Base-by-base conservation (phyloP, 2,113 vertebrate species). In the Corythoichthys intestinalis region DNA sequence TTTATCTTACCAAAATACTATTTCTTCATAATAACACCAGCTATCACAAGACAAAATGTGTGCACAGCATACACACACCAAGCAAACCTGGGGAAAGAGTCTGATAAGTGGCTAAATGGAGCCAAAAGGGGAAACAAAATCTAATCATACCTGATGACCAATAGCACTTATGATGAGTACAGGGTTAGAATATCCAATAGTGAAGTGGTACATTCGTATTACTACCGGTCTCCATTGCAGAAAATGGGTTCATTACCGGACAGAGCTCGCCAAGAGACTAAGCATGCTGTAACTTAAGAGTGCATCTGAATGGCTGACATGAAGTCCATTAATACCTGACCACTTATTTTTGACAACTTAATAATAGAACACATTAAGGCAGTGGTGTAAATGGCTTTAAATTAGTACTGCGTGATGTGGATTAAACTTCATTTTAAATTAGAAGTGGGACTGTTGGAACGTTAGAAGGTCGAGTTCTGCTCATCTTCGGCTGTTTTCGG, bases 271-370 rank as follows among this genome's bases (percentile, higher is more conserved):
- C 49, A 64, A 83, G 81, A 15, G 57, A 76, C 83, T 49, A 68
- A 82, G 62, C 65, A 44, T 8, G 14, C 71, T 72, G 67, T 75
- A 85, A 79, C 87, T 81, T 39, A 46, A 88, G 87, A 82, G 83
- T 80, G 76, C 41, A 17, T 48, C 39, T 28, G 69, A 82, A 84
- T 47, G 73, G 77, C 81, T 76, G 82, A 88, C 83, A 85, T 90
- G 83, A 86, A 89, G 84, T 87, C 86, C 81, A 90, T 88, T 90
- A 89, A 86, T 83, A 82, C 78, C 79, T 69, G 52, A 75, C 77
- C 80, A 77, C 85, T 86, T 84, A 77, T 84, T 87, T 87, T 86
- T 86, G 74, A 86, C 75, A 84, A 83, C 85, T 83, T 87, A 86
- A 90, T 89, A 88, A 89, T 46, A 47, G 2, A 28, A 10, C 44